Evolutionary conservation across 2,113 vertebrate species (phyloP), one percentile per base, ranked within the genome.

Genomic region (Psephotus haematonotus): DNA sequence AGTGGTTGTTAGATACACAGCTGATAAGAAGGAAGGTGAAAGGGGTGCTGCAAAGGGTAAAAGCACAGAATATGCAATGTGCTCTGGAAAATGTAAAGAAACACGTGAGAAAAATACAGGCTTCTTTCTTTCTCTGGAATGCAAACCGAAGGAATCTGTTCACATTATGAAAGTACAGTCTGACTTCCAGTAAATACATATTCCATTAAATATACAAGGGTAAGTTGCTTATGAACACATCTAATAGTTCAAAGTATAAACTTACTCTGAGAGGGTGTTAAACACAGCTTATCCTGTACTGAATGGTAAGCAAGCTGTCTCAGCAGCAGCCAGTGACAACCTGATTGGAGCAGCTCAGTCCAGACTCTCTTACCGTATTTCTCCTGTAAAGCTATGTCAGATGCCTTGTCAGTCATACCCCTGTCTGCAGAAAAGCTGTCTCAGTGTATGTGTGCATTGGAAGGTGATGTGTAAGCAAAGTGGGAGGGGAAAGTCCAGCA

Each of bases 401-500:
- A 7, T 74, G 60, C 13, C 55, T 75, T 27, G 20, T 57, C 74
- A 71, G 24, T 31, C 9, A 1, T 17, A 17, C 28, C 23, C 12
- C 1, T 15, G 2, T 13, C 27, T 50, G 65, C 47, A 64, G 83
- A 35, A 90, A 12, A 44, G 80, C 79, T 82, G 37, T 9, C 25
- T 52, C 2, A 1, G 13, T 7, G 1, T 4, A 3, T 3, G 28
- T 0, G 1, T 13, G 43, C 4, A 0, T 37, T 44, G 55, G 31
- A 43, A 71, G 60, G 25, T 18, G 59, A 5, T 23, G 19, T 43
- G 19, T 16, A 31, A 65, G 46, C 24, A 9, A 50, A 37, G 29
- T 17, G 43, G 13, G 37, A 65, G 53, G 67, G 43, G 62, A 72
- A 41, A 50, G 31, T 31, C 29, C 22, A 43, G 23, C n/a, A 35